Evolutionary conservation across 2,888 invertebrate species (phyloP).

Genomic region (Argyresthia albistria): DNA sequence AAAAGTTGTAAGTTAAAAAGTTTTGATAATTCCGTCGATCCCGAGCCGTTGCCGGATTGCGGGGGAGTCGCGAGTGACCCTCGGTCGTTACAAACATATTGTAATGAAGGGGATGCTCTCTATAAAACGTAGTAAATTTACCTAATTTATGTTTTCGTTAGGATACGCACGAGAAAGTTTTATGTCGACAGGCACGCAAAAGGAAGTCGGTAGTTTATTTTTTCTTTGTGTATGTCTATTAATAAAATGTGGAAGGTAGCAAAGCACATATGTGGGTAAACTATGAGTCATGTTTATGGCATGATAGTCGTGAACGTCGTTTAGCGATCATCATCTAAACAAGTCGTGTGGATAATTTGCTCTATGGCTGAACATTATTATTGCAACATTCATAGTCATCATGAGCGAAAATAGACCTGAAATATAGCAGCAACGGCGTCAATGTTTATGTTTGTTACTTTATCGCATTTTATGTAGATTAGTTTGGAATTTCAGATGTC

Average conservation of each 20-base stretch:
- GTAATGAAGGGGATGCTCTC: conserved; percentile 65
- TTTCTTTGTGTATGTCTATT: conserved; percentile 48
- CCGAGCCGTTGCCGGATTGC: conserved; percentile 42
- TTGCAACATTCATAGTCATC: too few species aligned
- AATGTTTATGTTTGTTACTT: too few species aligned
- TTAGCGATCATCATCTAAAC: conserved; percentile 39
- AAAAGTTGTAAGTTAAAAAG: conserved; percentile 68
- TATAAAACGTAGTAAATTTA: conserved; percentile 59
- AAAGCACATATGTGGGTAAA: background rate
- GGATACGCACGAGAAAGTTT: conserved; percentile 67
- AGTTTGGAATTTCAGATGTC: too few species aligned
- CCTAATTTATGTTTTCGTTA: conserved; percentile 68
- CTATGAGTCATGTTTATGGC: conserved; percentile 2
- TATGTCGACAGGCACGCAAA: conserved; percentile 63
- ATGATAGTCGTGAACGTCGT: conserved; percentile 28
- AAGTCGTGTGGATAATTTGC: too few species aligned
- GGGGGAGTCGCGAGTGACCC: conserved; percentile 62
- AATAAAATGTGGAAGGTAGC: background rate
- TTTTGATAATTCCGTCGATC: conserved; percentile 64
- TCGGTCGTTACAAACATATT: conserved; percentile 63
- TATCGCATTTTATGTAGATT: too few species aligned
- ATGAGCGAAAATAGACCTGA: too few species aligned
- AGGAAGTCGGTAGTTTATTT: conserved; percentile 59
- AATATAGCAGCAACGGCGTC: conserved; percentile 1
- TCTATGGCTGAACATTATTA: too few species aligned